Percentiles rank a stretch among this genome's conserved stretches.
Conservation (phyloP, 2,797 vertebrate species). For the Geotrypetes seraphini region DNA sequence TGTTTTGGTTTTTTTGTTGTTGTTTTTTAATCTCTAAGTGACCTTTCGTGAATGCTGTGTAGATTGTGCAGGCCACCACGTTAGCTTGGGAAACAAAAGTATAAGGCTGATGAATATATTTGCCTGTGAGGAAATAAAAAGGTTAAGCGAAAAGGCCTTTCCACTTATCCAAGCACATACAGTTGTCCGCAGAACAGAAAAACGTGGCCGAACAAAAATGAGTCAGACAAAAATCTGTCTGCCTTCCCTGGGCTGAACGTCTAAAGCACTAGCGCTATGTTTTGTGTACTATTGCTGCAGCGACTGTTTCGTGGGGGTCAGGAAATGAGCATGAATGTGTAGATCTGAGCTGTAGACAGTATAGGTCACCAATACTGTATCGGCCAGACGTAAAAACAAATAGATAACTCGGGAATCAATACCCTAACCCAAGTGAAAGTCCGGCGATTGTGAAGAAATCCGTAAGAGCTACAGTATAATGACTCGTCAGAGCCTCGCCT, state of each 20-base stretch:
- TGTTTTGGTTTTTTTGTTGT: too few species aligned
- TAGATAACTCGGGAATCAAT: constrained; percentile 1
- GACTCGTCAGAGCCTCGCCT: not conserved
- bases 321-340: not conserved
- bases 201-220: not conserved
- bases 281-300: not conserved
- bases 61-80: constrained; percentile 45
- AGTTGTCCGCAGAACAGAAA: not conserved
- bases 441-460: not conserved
- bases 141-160: too few species aligned
- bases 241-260: not conserved
- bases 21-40: constrained; percentile 49
- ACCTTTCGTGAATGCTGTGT: constrained; percentile 49
- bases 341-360: too few species aligned
- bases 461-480: not conserved
- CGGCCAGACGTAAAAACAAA: too few species aligned
- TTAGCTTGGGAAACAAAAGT: constrained; percentile 47
- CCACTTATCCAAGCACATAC: too few species aligned
- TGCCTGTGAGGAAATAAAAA: constrained; percentile 24
- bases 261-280: not conserved
- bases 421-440: not conserved
- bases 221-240: not conserved
- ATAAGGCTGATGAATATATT: constrained; percentile 45
- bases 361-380: too few species aligned
- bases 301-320: not conserved